Evolutionary conservation across 2,113 vertebrate species (phyloP), one percentile per base, ranked within the genome.

Genomic region (Serranochromis macrocephalus): DNA sequence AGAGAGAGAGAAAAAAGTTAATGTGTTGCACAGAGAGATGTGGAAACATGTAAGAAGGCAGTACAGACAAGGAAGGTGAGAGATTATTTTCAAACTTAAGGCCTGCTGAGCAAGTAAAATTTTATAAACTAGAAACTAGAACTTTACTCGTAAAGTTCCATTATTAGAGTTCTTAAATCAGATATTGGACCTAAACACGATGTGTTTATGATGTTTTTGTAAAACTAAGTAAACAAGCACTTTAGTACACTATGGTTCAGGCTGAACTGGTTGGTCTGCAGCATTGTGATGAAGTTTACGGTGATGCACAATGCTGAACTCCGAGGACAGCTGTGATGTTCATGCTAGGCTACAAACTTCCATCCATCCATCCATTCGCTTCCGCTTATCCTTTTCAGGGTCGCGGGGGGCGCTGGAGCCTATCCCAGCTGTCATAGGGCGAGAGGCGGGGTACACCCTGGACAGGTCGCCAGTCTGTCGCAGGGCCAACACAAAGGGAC

Each of bases 121-220:
- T 6, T 73, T 10, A 45, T 1, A 7, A 73, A 45, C 38, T 73
- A 45, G 38, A 73, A 73, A 61, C 14, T 58, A 61, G 26, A 61
- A 31, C 26, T 58, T 58, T 31, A 58, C 38, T 0, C 0, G 0
- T 66, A n/a, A 73, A 42, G 0, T 45, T 73, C 3, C 66, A 26
- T 26, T 73, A 26, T 42, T 24, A 6, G 36, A 71, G 21, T 45
- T 73, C 21, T 14, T 73, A 13, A 73, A 73, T 45, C 21, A 45
- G 0, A 73, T 73, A 26, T 45, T 71, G 38, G 66, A 42, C 38
- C n/a, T 38, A 24, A 24, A 40, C 36, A 40, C 0, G 1, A 71
- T 24, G 36, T 42, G n/a, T 71, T 71, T 9, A 2, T 71, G n/a
- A 10, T 24, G 66, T 24, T 42, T 42, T 42, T 71, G 38, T 71